These are phyloP conservation scores for Acyrthosiphon pisum DNA, from an alignment of 1,140 invertebrate species.

Conservation along the genomic window DNA sequence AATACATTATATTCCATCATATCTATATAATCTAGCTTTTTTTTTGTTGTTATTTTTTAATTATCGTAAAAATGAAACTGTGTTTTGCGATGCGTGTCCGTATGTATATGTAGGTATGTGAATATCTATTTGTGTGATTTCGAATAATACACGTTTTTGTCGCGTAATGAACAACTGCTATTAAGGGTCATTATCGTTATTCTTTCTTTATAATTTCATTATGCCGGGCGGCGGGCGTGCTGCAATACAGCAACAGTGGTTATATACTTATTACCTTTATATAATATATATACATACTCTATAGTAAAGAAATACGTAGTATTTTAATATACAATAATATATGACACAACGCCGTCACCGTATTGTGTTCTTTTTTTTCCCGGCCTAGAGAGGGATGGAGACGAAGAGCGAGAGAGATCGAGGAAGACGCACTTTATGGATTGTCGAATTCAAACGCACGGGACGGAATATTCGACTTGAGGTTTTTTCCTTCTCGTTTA, in stretches of 20 bases:
- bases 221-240: not conserved
- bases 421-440: constrained; percentile 29
- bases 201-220: constrained; percentile 46
- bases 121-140: not conserved
- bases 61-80: not conserved
- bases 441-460: not conserved
- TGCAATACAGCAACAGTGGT: not conserved
- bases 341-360: constrained; percentile 21
- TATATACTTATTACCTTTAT: not conserved
- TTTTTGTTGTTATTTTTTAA: not conserved
- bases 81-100: not conserved
- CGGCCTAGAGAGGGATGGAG: not conserved
- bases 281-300: not conserved
- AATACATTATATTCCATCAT: not conserved
- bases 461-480: not conserved
- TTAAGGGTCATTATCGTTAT: constrained; percentile 43
- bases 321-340: not conserved
- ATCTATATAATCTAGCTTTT: not conserved
- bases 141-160: constrained; percentile 32
- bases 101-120: not conserved
- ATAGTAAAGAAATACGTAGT: constrained; percentile 2
- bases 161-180: constrained; percentile 1
- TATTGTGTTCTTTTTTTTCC: constrained; percentile 23
- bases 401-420: not conserved
- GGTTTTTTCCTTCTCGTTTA: not conserved